These are phyloP conservation scores for Drosophila paramelanica DNA, from an alignment of 2,888 invertebrate species.

Conservation along the genomic window DNA sequence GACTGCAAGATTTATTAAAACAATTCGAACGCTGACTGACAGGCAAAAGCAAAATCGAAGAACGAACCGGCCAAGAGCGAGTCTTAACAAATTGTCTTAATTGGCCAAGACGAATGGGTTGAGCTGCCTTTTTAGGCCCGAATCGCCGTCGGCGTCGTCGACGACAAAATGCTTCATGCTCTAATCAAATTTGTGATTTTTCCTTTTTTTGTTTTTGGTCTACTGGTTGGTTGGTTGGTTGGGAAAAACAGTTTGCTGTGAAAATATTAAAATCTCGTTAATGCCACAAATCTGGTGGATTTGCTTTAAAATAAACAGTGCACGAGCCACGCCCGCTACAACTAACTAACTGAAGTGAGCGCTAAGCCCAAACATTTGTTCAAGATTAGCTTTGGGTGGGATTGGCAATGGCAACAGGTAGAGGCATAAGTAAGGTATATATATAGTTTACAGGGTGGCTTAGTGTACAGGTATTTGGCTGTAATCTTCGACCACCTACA, in stretches of 20 bases:
- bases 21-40: slow-evolving; percentile 51
- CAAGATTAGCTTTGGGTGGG: slow-evolving; percentile 46
- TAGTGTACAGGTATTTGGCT: slow-evolving; percentile 22
- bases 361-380: slow-evolving; percentile 56
- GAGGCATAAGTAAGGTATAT: not conserved
- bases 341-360: slow-evolving; percentile 26
- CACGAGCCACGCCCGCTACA: slow-evolving; percentile 43
- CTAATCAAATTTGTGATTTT: slow-evolving; percentile 49
- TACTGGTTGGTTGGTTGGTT: not conserved
- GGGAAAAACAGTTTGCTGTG: slow-evolving; percentile 4
- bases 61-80: slow-evolving; percentile 20
- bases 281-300: slow-evolving; percentile 60
- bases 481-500: slow-evolving; percentile 57
- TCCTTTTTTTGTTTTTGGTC: not conserved
- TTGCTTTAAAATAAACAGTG: slow-evolving; percentile 64
- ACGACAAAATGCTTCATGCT: slow-evolving; percentile 52
- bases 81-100: slow-evolving; percentile 69
- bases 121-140: slow-evolving; percentile 51
- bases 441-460: not conserved
- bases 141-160: slow-evolving; percentile 26
- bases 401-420: slow-evolving; percentile 30
- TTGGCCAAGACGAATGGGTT: slow-evolving; percentile 66
- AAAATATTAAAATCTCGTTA: slow-evolving; percentile 59
- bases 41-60: slow-evolving; percentile 9
- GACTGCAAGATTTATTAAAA: slow-evolving; percentile 62